Evolutionary conservation across 2,888 invertebrate genomes (phyloP).

Genomic region (Lochmaea crataegi): DNA sequence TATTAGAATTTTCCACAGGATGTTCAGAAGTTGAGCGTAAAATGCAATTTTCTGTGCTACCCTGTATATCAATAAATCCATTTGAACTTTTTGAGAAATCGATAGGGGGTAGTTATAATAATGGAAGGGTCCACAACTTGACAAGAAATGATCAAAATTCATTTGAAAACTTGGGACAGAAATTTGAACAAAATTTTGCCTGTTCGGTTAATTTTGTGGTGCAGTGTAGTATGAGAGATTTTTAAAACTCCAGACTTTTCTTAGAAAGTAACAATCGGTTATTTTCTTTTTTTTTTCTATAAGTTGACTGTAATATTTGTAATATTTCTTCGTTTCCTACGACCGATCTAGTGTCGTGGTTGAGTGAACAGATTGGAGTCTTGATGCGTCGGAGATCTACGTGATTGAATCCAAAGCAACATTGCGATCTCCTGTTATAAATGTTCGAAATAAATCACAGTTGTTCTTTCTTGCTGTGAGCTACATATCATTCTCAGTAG

Average conservation of each 20-base stretch:
- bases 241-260: not conserved
- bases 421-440: slow-evolving; percentile 25
- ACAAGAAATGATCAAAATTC: too few species aligned
- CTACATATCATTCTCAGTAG: slow-evolving; percentile 14
- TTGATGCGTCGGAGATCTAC: slow-evolving; percentile 46
- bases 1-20: too few species aligned
- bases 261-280: not conserved
- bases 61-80: too few species aligned
- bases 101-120: too few species aligned
- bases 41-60: too few species aligned
- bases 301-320: slow-evolving; percentile 14
- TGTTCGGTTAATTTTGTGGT: too few species aligned
- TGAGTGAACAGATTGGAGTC: slow-evolving; percentile 48
- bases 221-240: not conserved
- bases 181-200: too few species aligned
- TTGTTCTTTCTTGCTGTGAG: slow-evolving; percentile 14
- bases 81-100: too few species aligned
- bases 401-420: slow-evolving; percentile 52
- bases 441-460: slow-evolving; percentile 30
- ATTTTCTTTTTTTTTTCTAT: not conserved
- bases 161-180: too few species aligned
- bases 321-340: slow-evolving; percentile 26
- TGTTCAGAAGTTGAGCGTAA: too few species aligned
- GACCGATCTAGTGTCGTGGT: slow-evolving; percentile 19
- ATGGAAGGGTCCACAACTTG: too few species aligned